phyloP scores from a whole-genome alignment of 2,113 vertebrate genomes.

The Rhinichthys klamathensis region DNA sequence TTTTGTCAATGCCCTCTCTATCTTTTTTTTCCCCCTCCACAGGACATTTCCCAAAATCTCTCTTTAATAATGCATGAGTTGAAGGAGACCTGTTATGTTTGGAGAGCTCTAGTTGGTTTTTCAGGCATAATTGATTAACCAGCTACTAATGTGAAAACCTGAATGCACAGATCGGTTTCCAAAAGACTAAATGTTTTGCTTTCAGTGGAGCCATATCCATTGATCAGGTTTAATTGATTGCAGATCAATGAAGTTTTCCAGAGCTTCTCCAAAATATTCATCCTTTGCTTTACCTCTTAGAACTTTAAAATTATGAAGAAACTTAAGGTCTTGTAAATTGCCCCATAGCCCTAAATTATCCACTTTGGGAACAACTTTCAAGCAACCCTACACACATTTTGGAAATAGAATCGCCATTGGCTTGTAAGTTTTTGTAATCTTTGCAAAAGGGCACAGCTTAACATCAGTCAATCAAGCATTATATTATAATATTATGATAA shows the following conservation, averaged over 20 bases:
- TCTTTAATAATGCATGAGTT: constrained; percentile 7
- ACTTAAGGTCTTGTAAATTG: not conserved
- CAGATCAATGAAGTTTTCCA: not conserved
- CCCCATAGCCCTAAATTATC: not conserved
- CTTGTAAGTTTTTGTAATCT: no score
- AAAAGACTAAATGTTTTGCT: constrained; percentile 2
- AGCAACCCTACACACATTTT: no score
- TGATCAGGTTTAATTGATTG: constrained; percentile 50
- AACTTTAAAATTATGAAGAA: constrained; percentile 36
- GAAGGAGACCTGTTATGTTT: constrained; percentile 20
- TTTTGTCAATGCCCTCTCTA: constrained; percentile 8
- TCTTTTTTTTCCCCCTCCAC: not conserved
- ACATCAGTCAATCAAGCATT: no score
- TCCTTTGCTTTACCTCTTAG: constrained; percentile 30
- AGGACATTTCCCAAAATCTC: constrained; percentile 9
- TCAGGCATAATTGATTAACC: constrained; percentile 32
- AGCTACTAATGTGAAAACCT: not conserved
- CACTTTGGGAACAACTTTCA: constrained; percentile 43
- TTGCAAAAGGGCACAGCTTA: no score
- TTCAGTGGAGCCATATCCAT: constrained; percentile 36
- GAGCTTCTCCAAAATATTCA: constrained; percentile 3
- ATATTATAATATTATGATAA: no score
- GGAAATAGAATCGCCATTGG: no score
- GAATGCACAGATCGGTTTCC: constrained; percentile 12
- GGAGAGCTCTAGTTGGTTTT: constrained; percentile 26